Conservation (phyloP, 2,113 vertebrate species). For the Heterocephalus glaber region DNA sequence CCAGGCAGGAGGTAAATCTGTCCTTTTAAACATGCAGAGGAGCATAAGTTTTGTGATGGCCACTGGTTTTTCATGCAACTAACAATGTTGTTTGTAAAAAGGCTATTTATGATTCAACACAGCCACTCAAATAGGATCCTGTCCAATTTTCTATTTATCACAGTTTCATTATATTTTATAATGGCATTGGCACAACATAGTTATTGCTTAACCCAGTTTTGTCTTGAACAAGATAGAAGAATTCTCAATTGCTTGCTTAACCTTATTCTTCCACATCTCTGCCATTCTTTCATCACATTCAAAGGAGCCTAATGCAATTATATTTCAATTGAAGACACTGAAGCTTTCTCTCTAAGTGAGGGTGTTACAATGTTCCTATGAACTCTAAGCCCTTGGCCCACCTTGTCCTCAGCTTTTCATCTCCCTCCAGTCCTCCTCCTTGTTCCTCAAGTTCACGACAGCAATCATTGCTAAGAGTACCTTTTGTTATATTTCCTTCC, state of each 20-base stretch:
- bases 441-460: background rate
- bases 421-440: background rate
- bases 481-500: background rate
- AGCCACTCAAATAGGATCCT: background rate
- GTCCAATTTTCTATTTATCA: constrained; percentile 23
- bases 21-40: background rate
- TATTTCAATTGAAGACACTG: background rate
- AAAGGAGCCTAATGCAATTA: background rate
- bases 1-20: background rate
- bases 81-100: constrained; percentile 21
- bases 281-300: constrained; percentile 5
- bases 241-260: constrained; percentile 5
- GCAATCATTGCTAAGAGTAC: no score
- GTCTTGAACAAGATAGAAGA: constrained; percentile 14
- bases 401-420: background rate
- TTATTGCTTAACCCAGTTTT: constrained; percentile 60
- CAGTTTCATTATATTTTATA: constrained; percentile 61
- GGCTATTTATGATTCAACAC: constrained; percentile 7
- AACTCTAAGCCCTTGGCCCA: background rate
- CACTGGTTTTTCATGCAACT: no score
- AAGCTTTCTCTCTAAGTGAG: background rate
- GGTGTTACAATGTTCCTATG: background rate
- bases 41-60: background rate
- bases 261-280: background rate
- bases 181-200: background rate